A percentile compares a stretch with the other conserved stretches of the same genome.
These are phyloP conservation scores for Coracias cyanogaster DNA, from an alignment of 2,797 vertebrate genomes.

Conservation along the genomic window DNA sequence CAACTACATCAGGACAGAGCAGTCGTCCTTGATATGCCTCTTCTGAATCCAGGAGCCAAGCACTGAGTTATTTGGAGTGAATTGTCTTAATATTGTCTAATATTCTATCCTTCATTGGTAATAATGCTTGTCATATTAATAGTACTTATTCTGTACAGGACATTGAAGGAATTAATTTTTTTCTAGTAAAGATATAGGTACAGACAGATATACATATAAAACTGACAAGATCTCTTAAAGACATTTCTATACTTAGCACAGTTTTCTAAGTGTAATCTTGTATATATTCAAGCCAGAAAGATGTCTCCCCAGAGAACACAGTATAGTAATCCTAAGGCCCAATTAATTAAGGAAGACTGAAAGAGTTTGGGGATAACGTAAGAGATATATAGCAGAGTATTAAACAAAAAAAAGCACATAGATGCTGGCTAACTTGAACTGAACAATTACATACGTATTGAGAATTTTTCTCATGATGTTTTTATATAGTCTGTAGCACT, in stretches of 20 bases:
- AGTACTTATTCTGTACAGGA: background rate
- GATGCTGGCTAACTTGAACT: background rate
- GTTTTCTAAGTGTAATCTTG: background rate
- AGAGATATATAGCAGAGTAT: background rate
- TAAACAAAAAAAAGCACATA: background rate
- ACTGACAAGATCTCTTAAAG: background rate
- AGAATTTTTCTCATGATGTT: background rate
- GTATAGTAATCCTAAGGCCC: background rate
- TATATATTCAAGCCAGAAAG: background rate
- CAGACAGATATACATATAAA: background rate
- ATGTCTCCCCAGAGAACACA: background rate
- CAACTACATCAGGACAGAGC: background rate
- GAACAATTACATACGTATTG: background rate
- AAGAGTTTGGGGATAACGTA: background rate
- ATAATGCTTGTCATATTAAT: background rate
- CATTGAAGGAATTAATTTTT: background rate
- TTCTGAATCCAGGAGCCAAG: background rate
- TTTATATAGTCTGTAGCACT: background rate
- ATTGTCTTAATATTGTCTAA: background rate
- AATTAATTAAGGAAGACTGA: background rate
- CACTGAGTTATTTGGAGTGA: background rate
- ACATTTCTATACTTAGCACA: background rate
- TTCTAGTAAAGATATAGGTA: background rate
- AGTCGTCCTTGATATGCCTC: background rate
- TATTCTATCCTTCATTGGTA: background rate